Evolutionary conservation across 2,113 vertebrate genomes (phyloP), one percentile per base, ranked within the genome.

Genomic region (Solenodon paradoxus): DNA sequence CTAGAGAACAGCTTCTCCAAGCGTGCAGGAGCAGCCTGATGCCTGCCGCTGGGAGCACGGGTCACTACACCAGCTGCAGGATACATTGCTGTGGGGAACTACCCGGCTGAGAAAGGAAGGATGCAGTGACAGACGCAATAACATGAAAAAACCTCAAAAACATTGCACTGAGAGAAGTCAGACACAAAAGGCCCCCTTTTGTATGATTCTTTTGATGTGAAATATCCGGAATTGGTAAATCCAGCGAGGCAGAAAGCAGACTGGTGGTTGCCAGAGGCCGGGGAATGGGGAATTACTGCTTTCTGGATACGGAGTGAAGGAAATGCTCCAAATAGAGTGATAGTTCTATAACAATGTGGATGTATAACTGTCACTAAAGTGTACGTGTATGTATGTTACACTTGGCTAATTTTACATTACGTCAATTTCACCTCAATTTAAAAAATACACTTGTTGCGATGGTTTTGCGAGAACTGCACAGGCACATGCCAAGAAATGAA

Each of bases 51-150:
- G 5, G 10, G 77, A 15, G n/a, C n/a, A n/a, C 17, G 12, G 55
- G 24, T 11, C 35, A 12, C 12, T 55, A 45, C 66, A 35, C 19
- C 26, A 75, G 3, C 57, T 1, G 35, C 35, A n/a, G 66, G 42
- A 28, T 7, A 47, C 8, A 9, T 4, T 5, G 71, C 6, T 7
- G 3, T 0, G 0, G 9, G 19, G 16, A 4, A 15, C 17, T 24
- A 38, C 4, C 12, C 55, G 38, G 47, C 55, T 13, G 24, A 26
- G 3, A 20, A 28, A 71, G 28, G 30, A 63, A 71, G 0, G 4
- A 63, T 4, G 16, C 2, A 42, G 2, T 57, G 32, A 28, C 40
- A 17, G 35, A 9, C 0, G 3, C 47, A 28, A 64, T 0, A 2
- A 20, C 4, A 2, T 0, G 3, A 77, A 28, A 1, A 15, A 63